These are phyloP conservation scores for Contarinia nasturtii DNA, from an alignment of 1,140 invertebrate genomes.

Conservation along the genomic window DNA sequence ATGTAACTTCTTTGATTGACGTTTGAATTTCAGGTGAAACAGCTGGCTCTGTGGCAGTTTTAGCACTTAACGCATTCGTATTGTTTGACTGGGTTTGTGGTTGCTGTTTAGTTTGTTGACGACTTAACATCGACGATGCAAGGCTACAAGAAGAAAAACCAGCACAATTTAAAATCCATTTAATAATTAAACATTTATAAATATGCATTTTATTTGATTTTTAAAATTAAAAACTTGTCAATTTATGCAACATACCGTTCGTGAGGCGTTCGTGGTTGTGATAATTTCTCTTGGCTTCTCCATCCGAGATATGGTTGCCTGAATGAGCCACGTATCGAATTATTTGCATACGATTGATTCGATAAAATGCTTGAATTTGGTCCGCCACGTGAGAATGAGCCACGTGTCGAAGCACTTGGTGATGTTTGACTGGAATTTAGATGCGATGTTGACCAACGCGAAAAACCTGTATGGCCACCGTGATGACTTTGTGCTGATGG, in stretches of 20 bases:
- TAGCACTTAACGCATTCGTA: conserved; percentile 4
- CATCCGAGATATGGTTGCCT: conserved; percentile 72
- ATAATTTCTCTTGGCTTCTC: conserved; percentile 66
- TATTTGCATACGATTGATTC: conserved; percentile 7
- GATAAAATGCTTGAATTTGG: conserved; percentile 22
- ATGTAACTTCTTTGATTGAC: conserved; percentile 80
- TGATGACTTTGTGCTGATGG: conserved; percentile 24
- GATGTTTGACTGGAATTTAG: conserved; percentile 51
- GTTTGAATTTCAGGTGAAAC: conserved; percentile 64
- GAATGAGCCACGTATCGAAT: conserved; percentile 28
- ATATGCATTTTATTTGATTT: too few relatives aligned
- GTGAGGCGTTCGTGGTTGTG: conserved; percentile 58
- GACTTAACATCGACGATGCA: conserved; percentile 39
- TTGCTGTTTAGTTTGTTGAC: conserved; percentile 15
- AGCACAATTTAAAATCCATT: not conserved
- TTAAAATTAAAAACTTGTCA: too few relatives aligned
- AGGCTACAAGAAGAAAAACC: conserved; percentile 28
- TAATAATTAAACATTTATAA: too few relatives aligned
- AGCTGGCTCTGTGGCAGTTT: conserved; percentile 11
- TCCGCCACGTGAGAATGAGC: conserved; percentile 20
- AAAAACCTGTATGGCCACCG: conserved; percentile 30
- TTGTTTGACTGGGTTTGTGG: conserved; percentile 11
- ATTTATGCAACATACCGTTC: conserved; percentile 36
- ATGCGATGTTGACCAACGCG: conserved; percentile 69
- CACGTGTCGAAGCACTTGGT: conserved; percentile 28